Evolutionary conservation across 2,888 invertebrate genomes (phyloP).

Genomic region (Sinohyriopsis cumingii): DNA sequence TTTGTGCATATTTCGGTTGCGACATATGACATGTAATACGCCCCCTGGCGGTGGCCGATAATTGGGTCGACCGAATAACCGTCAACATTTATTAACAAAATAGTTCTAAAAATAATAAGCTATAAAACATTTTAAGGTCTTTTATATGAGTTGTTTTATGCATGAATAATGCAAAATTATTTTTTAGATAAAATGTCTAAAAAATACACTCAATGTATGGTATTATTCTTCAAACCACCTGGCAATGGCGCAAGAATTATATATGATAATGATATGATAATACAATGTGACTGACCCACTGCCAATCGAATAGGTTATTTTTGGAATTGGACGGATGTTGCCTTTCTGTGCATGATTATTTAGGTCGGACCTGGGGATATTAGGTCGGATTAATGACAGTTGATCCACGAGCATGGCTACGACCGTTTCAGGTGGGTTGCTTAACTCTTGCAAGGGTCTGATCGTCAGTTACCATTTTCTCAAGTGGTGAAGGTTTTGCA

Average conservation of each 20-base stretch:
- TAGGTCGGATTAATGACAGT: conserved; percentile 56
- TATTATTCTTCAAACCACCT: no score
- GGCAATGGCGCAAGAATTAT: conserved; percentile 29
- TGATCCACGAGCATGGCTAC: conserved; percentile 49
- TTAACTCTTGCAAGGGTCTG: conserved; percentile 2
- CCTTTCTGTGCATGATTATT: conserved; percentile 55
- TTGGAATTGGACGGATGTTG: conserved; percentile 57
- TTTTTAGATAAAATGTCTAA: no score
- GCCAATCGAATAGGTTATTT: conserved; percentile 56
- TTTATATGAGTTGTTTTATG: no score
- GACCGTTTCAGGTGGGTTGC: conserved; percentile 51
- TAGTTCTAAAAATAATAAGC: no score
- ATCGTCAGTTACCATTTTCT: background rate
- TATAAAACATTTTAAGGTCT: no score
- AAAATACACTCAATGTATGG: no score
- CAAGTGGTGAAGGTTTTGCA: conserved; percentile 11
- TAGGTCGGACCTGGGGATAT: conserved; percentile 56
- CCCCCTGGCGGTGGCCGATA: conserved; percentile 26
- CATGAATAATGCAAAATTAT: no score
- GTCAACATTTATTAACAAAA: no score
- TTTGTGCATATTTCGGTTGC: no score
- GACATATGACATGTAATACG: conserved; percentile 2
- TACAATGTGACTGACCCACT: conserved; percentile 53
- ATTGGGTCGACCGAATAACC: conserved; percentile 30
- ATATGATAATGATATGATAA: conserved; percentile 49